Percentiles rank a stretch among this genome's conserved stretches.
Evolutionary conservation across 2,113 vertebrate species (phyloP).

Genomic region (Astatotilapia flaviijosephi): DNA sequence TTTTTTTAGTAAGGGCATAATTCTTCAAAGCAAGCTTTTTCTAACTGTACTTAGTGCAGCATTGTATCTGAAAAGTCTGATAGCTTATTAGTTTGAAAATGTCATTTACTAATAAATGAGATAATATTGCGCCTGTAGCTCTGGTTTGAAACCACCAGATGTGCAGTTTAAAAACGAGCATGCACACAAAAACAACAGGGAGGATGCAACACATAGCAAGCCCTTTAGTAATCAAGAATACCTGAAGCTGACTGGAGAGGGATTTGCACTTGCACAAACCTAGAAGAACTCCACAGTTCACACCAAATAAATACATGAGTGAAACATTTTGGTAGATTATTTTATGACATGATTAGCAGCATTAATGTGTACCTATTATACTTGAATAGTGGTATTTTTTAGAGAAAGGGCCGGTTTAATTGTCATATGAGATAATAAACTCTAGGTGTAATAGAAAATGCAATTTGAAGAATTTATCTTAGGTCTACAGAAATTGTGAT

Average conservation of each 20-base stretch:
- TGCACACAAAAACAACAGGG: background rate
- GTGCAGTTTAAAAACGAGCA: background rate
- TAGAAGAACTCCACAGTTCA: background rate
- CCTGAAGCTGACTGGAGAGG: background rate
- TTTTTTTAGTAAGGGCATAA: background rate
- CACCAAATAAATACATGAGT: background rate
- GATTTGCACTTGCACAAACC: background rate
- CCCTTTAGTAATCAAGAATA: background rate
- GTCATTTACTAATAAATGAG: background rate
- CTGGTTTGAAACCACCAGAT: background rate
- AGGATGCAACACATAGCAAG: background rate
- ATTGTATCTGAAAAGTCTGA: background rate
- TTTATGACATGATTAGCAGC: background rate
- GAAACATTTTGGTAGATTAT: background rate
- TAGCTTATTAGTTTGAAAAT: background rate
- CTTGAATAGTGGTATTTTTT: background rate
- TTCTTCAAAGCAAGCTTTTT: background rate
- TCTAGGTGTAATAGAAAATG: background rate
- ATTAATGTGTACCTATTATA: background rate
- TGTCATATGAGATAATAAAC: background rate
- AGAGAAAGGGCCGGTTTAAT: background rate
- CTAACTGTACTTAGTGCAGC: background rate
- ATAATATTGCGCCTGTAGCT: background rate
- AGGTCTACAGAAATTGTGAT: background rate
- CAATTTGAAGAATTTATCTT: background rate